Evolutionary conservation across 2,113 vertebrate genomes (phyloP).

Genomic region (Myrmecophaga tridactyla): DNA sequence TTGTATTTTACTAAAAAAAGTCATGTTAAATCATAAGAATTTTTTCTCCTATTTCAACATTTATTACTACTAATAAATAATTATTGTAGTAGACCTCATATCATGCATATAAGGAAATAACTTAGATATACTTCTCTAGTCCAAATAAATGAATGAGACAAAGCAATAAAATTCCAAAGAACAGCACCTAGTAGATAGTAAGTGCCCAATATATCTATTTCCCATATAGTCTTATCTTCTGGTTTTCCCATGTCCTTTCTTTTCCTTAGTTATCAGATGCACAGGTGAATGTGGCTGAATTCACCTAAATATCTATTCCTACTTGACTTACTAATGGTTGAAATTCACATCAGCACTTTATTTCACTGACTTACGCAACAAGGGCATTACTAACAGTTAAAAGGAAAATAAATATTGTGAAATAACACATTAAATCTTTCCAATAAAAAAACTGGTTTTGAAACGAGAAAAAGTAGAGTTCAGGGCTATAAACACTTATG

Average conservation of each 20-base stretch:
- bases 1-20: conserved; percentile 9
- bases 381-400: conserved; percentile 4
- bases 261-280: conserved; percentile 22
- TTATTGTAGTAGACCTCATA: not conserved
- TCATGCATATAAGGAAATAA: not conserved
- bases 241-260: not conserved
- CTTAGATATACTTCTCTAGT: not conserved
- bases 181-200: not conserved
- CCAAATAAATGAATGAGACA: too few species aligned
- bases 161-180: too few species aligned
- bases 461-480: conserved; percentile 23
- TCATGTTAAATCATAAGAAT: conserved; percentile 39
- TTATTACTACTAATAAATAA: conserved; percentile 54
- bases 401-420: conserved; percentile 48
- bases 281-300: not conserved
- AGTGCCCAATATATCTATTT: not conserved
- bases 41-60: conserved; percentile 59
- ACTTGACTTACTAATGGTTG: not conserved
- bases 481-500: not conserved
- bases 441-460: conserved; percentile 18
- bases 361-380: conserved; percentile 40
- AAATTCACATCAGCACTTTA: conserved; percentile 38
- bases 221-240: not conserved
- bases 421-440: conserved; percentile 14
- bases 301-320: conserved; percentile 43